phyloP scores from a whole-genome alignment of 2,888 invertebrate species.

The Ecliptopera silaceata region DNA sequence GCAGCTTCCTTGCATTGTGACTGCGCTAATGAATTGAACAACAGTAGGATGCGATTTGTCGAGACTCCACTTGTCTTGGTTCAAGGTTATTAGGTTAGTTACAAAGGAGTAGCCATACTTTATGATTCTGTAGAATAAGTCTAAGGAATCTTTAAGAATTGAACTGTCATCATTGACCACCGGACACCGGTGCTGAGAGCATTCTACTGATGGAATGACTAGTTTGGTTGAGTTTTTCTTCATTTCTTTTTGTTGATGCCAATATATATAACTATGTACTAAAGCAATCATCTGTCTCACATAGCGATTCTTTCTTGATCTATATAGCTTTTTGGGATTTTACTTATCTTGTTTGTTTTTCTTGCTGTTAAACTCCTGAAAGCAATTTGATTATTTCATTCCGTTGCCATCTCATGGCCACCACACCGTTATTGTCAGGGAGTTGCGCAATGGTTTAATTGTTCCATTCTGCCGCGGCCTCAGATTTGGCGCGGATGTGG shows the following conservation, averaged over 20 bases:
- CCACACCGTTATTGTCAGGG: slow-evolving; percentile 50
- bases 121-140: background rate
- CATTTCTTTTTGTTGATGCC: too few relatives aligned
- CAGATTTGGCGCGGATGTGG: slow-evolving; percentile 52
- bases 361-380: background rate
- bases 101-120: slow-evolving; percentile 33
- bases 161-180: too few relatives aligned
- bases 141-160: too few relatives aligned
- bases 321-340: too few relatives aligned
- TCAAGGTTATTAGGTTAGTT: slow-evolving; percentile 39
- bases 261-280: too few relatives aligned
- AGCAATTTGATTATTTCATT: background rate
- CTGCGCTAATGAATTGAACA: slow-evolving; percentile 38
- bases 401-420: slow-evolving; percentile 30
- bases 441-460: slow-evolving; percentile 54
- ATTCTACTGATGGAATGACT: too few relatives aligned
- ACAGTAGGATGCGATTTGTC: slow-evolving; percentile 49
- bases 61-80: slow-evolving; percentile 36
- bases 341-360: too few relatives aligned
- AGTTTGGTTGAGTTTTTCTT: too few relatives aligned
- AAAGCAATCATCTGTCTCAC: too few relatives aligned
- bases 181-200: too few relatives aligned
- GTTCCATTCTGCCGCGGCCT: slow-evolving; percentile 52
- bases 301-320: too few relatives aligned
- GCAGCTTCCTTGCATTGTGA: slow-evolving; percentile 18